phyloP scores from a whole-genome alignment of 2,888 invertebrate species.

The Embidobia sp. region DNA sequence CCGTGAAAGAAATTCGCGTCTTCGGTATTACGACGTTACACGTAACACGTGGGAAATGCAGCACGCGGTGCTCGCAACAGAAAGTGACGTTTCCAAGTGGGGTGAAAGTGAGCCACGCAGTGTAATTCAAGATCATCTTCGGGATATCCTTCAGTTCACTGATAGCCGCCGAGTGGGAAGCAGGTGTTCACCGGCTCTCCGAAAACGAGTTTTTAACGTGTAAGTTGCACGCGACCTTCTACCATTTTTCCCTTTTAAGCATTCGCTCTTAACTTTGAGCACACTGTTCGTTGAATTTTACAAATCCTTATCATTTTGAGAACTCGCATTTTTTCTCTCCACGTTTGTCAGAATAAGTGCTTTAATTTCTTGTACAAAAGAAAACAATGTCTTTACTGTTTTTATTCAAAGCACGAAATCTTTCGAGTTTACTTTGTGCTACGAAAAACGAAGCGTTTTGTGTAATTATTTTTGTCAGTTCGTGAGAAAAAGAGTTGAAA shows the following conservation, averaged over 20 bases:
- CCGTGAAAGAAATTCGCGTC: constrained; percentile 15
- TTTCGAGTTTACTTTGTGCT: too few species aligned
- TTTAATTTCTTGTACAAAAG: too few species aligned
- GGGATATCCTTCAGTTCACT: constrained; percentile 47
- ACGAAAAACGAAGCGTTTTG: too few species aligned
- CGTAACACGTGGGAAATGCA: constrained; percentile 40
- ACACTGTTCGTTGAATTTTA: too few species aligned
- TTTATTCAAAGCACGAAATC: too few species aligned
- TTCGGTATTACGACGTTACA: constrained; percentile 45
- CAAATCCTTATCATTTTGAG: too few species aligned
- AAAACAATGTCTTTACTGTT: too few species aligned
- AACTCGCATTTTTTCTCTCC: too few species aligned
- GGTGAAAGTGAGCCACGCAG: constrained; percentile 76
- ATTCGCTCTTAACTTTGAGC: too few species aligned
- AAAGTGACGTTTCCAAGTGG: constrained; percentile 75
- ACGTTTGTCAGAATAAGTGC: too few species aligned
- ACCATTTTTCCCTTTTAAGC: too few species aligned
- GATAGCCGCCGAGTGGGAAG: constrained; percentile 18
- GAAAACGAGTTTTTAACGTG: constrained; percentile 7
- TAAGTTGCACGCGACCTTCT: constrained; percentile 14
- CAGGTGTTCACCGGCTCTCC: constrained; percentile 12
- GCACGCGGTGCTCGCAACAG: constrained; percentile 65
- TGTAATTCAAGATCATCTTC: constrained; percentile 60
- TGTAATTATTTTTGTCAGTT: too few species aligned
- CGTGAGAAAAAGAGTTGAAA: neutral